Evolutionary conservation across 2,888 invertebrate species (phyloP), one percentile per base, ranked within the genome.

Genomic region (Drosophila phalerata): DNA sequence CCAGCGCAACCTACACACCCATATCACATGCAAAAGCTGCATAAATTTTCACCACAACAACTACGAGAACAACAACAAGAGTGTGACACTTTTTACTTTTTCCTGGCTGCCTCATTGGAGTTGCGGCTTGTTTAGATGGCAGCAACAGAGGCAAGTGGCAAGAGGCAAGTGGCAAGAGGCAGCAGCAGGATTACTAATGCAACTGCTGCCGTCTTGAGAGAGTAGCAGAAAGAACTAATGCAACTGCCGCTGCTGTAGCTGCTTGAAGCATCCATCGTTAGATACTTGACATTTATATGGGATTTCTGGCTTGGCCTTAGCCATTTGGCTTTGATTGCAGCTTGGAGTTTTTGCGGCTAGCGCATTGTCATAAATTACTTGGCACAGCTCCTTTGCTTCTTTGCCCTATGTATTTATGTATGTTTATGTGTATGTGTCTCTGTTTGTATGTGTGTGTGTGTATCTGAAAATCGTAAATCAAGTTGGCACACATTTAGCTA

Each of bases 381-480:
- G 76, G 69, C 85, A 85, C 69, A 69, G 69, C 79, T 62, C 49
- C 43, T 47, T 17, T 56, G 32, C 52, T 62, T 9, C 65, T 43
- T 43, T 43, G 57, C 32, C 43, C 32, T 22, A 47, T 28, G 37
- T 60, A 37, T 15, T 45, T 48, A 10, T 38, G 38, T 45, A 9
- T 19, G 17, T 55, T 11, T 47, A 4, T 28, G 28, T 8, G 3
- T 51, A 8, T 45, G 28, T 43, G 9, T 40, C n/a, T 45, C 28
- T 45, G 32, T 56, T 17, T 37, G 49, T 48, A 32, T 55, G 28
- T 30, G 22, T 72, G 60, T 58, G 61, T 68, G 58, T 77, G 58
- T 72, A 84, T 82, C 75, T 79, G 67, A 73, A 82, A 87, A 85
- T 86, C 87, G 82, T 88, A 87, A 88, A 88, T 85, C 85, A 85